These are phyloP conservation scores for Agonum fuliginosum DNA, from an alignment of 2,888 invertebrate species.

Conservation along the genomic window DNA sequence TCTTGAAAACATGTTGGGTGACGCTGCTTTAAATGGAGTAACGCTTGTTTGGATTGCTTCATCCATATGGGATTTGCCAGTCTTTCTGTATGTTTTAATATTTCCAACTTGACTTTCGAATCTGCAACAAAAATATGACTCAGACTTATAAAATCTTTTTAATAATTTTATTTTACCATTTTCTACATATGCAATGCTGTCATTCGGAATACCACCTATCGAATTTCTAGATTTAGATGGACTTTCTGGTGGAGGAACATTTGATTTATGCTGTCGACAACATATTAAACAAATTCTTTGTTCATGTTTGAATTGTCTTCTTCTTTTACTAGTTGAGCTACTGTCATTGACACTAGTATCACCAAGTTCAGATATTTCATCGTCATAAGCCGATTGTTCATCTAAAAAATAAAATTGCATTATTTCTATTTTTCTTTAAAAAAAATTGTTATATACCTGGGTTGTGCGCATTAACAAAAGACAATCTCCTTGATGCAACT, in stretches of 20 bases:
- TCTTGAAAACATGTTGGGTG: slow-evolving; percentile 86
- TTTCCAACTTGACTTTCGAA: slow-evolving; percentile 71
- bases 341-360: slow-evolving; percentile 50
- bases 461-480: slow-evolving; percentile 39
- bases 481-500: slow-evolving; percentile 62
- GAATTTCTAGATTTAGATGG: slow-evolving; percentile 47
- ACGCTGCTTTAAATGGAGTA: slow-evolving; percentile 84
- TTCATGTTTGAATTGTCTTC: slow-evolving; percentile 61
- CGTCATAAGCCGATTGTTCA: slow-evolving; percentile 61
- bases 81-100: slow-evolving; percentile 83
- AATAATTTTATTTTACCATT: slow-evolving; percentile 9
- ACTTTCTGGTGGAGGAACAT: slow-evolving; percentile 19
- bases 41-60: slow-evolving; percentile 86
- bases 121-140: slow-evolving; percentile 66
- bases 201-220: slow-evolving; percentile 21
- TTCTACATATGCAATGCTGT: slow-evolving; percentile 8
- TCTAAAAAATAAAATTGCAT: slow-evolving; percentile 36
- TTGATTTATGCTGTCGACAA: slow-evolving; percentile 29
- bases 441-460: too few species aligned
- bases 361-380: slow-evolving; percentile 60
- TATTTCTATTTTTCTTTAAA: not conserved
- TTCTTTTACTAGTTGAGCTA: slow-evolving; percentile 16
- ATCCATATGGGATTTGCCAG: slow-evolving; percentile 87
- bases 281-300: slow-evolving; percentile 46
- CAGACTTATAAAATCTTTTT: not conserved